Conservation (phyloP, 30 jellyfish, hydroid and myxozoan genomes). For the Aurelia sp. region DNA sequence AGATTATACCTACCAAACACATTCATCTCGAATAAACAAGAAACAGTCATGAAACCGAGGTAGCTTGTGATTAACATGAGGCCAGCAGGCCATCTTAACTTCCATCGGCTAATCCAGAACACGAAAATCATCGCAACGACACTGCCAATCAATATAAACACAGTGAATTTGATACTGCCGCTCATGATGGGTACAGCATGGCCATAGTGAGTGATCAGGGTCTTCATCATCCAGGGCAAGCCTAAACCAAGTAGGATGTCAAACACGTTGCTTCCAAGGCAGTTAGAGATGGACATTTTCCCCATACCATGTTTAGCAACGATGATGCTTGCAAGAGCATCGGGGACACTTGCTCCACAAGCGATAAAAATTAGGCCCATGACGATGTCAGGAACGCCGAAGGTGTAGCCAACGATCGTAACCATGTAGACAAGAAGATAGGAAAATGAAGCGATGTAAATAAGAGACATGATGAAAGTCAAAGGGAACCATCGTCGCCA, state of each 20-base stretch:
- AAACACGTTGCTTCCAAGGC: constrained; percentile 97
- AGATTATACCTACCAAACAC: constrained; percentile 73
- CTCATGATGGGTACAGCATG: constrained; percentile 80
- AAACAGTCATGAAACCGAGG: constrained; percentile 68
- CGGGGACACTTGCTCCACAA: constrained; percentile 97
- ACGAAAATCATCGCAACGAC: constrained; percentile 77
- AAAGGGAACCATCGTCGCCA: constrained; percentile 71
- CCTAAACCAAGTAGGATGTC: constrained; percentile 97
- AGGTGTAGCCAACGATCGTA: constrained; percentile 84
- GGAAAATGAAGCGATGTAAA: constrained; percentile 86
- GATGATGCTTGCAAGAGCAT: constrained; percentile 92
- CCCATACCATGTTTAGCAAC: constrained; percentile 97
- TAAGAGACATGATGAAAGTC: constrained; percentile 82
- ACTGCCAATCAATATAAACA: constrained; percentile 76
- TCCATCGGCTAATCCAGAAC: constrained; percentile 76
- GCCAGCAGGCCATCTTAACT: constrained; percentile 77
- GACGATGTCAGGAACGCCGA: constrained; percentile 91
- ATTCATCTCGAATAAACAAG: constrained; percentile 76
- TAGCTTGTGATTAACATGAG: constrained; percentile 60
- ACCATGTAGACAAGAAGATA: constrained; percentile 97
- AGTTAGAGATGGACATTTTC: constrained; percentile 94
- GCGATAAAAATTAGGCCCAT: constrained; percentile 96
- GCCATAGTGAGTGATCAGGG: constrained; percentile 78
- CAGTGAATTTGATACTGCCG: constrained; percentile 81
- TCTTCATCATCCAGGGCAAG: constrained; percentile 95